Evolutionary conservation across 1,140 invertebrate genomes (phyloP).

Genomic region (Phymastichus coffea): DNA sequence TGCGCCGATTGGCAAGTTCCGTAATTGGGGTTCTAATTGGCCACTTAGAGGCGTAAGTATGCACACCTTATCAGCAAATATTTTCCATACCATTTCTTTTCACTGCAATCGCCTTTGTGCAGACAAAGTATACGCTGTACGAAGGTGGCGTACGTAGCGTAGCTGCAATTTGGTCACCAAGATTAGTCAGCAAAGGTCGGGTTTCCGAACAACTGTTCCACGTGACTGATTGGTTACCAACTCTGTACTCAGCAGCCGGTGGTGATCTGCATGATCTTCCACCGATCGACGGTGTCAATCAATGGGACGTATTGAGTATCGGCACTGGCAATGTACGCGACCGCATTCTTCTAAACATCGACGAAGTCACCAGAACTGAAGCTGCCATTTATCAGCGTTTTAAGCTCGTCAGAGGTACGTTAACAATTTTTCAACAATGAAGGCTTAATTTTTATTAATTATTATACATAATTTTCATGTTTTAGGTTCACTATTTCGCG

Average conservation of each 20-base stretch:
- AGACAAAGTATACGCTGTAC: constrained; percentile 71
- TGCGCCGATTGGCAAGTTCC: constrained; percentile 49
- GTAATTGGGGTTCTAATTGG: constrained; percentile 69
- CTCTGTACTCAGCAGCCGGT: constrained; percentile 61
- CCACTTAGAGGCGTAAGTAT: constrained; percentile 64
- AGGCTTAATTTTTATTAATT: background rate
- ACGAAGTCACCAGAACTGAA: constrained; percentile 53
- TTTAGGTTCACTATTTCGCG: constrained; percentile 41
- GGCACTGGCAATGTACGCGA: constrained; percentile 40
- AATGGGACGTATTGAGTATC: constrained; percentile 59
- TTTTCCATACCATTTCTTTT: background rate
- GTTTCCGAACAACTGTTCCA: constrained; percentile 63
- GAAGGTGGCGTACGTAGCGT: constrained; percentile 70
- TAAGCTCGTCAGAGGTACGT: constrained; percentile 57
- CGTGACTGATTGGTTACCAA: constrained; percentile 73
- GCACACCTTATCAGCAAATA: background rate
- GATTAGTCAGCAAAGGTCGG: constrained; percentile 52
- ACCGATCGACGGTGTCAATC: constrained; percentile 62
- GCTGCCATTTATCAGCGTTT: constrained; percentile 51
- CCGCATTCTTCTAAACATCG: constrained; percentile 54
- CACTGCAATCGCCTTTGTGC: background rate
- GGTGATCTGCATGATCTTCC: constrained; percentile 53
- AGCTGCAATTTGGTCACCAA: constrained; percentile 67
- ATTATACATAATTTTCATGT: constrained; percentile 11
- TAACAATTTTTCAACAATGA: background rate